Evolutionary conservation across 2,113 vertebrate genomes (phyloP), one percentile per base, ranked within the genome.

Genomic region (Odocoileus hemionus): DNA sequence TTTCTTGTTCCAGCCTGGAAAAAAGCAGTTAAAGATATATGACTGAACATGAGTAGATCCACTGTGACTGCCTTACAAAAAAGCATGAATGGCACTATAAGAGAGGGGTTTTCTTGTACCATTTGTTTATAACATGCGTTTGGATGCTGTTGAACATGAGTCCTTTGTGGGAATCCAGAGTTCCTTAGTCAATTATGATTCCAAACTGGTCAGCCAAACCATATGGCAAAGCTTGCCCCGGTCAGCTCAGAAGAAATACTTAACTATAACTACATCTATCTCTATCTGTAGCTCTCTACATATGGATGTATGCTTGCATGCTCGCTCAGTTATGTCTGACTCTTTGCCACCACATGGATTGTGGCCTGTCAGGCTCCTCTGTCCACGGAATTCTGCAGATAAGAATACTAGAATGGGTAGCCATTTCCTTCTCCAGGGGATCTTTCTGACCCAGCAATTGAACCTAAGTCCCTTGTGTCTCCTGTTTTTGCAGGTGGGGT

Each of bases 391-490:
- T 76, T 76, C 12, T 76, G 23, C 21, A 76, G 70, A 12, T 23
- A 26, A 43, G 70, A 26, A 76, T 43, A 76, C 70, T 76, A 14
- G 70, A 43, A 23, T 43, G 70, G 70, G 36, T 76, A 43, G 13
- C 23, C 36, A 43, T 43, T 76, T 76, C 39, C 6, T 76, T 76
- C 70, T 43, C 36, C 39, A 43, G 70, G 39, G 70, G 70, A 76
- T 43, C 39, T 76, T 76, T 76, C 36, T 43, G 23, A 26, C 23
- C 39, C 70, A 43, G 39, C 36, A 76, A 76, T 43, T 7, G 23
- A 76, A 76, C 39, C 39, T 26, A 76, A 3, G 3, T 43, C 70
- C 23, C 39, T 76, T 76, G 39, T 3, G 0, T 25, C 1, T 0
- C 36, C 39, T 26, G 23, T 74, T 74, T 74, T 39, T 21, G 67